phyloP scores from a whole-genome alignment of 2,113 vertebrate genomes.

The Engraulis encrasicolus region DNA sequence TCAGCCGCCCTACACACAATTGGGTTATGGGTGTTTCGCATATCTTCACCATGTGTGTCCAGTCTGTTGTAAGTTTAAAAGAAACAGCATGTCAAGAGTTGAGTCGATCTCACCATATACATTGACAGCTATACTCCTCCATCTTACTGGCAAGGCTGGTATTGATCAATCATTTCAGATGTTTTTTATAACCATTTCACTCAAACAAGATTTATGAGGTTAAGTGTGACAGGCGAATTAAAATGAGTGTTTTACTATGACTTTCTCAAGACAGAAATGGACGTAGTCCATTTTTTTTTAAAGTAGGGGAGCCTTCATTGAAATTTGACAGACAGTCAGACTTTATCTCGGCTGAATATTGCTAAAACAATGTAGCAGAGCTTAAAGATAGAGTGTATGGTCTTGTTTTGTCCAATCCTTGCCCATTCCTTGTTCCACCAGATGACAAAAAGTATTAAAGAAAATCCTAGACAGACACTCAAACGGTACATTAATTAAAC shows the following conservation, averaged over 20 bases:
- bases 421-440: background rate
- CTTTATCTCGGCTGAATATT: background rate
- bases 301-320: background rate
- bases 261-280: background rate
- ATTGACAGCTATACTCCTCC: background rate
- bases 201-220: background rate
- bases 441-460: background rate
- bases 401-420: background rate
- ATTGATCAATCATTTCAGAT: background rate
- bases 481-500: background rate
- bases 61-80: background rate
- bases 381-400: background rate
- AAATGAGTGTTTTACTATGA: background rate
- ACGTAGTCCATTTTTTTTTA: background rate
- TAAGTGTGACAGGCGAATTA: background rate
- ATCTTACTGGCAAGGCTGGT: background rate
- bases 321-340: background rate
- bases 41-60: slow-evolving; percentile 16
- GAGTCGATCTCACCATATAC: background rate
- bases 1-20: background rate
- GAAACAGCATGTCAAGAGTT: slow-evolving; percentile 10
- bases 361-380: background rate
- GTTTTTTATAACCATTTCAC: background rate
- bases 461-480: background rate
- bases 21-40: slow-evolving; percentile 1